Base-by-base conservation (phyloP, 1,140 invertebrate genomes). In the Heliconius himera region DNA sequence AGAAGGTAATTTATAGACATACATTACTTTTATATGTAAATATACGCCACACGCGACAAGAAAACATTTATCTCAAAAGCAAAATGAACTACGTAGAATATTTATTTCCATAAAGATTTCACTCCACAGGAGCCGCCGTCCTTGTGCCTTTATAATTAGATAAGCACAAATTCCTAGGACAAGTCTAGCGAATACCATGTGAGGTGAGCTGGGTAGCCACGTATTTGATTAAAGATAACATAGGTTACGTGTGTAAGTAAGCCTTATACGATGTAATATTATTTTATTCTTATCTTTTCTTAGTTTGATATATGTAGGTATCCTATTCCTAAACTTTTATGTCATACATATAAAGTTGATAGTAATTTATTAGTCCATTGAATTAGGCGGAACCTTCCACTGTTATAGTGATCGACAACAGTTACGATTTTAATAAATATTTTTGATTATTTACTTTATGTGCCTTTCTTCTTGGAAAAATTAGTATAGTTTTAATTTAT, bases 111-210 rank as follows among this genome's bases (percentile, higher is more conserved):
- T n/a, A n/a, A n/a, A n/a, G n/a, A n/a, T n/a, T n/a, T n/a, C 22
- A 26, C 22, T 11, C n/a, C 33, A 73, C 20, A 54, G 36, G 11
- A n/a, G 70, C 13, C 18, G 13, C n/a, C 71, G 5, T 46, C 36
- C 60, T 78, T 78, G 41, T 73, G 76, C 76, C 56, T 74, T 70
- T 70, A 54, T 74, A 79, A 79, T 74, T 74, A 71, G 41, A 73
- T 79, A 74, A 74, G 74, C 26, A 74, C 9, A 26, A 22, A 60
- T 60, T 26, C 22, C 56, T 60, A 60, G 56, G 22, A 73, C 72
- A 73, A 74, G 73, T 79, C 56, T 60, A 54, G 38, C 33, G 29
- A 70, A 79, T 26, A 16, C 51, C 60, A 54, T 46, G 70, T 79
- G 33, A 74, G 77, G 51, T 54, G 20, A 6, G 51, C n/a, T 74